A percentile compares a stretch with the other conserved stretches of the same genome.
Evolutionary conservation across 1,140 invertebrate species (phyloP).

Genomic region (Drosophila grimshawi): DNA sequence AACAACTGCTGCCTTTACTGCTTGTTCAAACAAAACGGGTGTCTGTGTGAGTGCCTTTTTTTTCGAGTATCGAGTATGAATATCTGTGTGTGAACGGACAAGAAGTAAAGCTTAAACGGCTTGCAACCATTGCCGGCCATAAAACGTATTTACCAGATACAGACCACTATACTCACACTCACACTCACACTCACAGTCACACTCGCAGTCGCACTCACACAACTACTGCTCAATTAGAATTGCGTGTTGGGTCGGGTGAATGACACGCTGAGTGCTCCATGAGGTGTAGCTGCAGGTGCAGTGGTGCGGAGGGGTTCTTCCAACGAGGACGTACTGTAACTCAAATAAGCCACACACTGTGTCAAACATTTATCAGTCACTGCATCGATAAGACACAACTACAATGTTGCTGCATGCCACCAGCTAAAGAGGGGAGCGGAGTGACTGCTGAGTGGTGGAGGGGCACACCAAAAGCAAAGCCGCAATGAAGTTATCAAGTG

Average conservation of each 20-base stretch:
- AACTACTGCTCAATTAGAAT: constrained; percentile 45
- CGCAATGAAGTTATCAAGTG: constrained; percentile 71
- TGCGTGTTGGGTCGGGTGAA: constrained; percentile 38
- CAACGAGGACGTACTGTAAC: constrained; percentile 22
- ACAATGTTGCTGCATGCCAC: constrained; percentile 61
- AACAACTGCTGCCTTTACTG: constrained; percentile 35
- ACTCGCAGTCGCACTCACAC: constrained; percentile 3
- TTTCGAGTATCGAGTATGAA: constrained; percentile 9
- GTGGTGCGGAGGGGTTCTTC: background rate
- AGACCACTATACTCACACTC: constrained; percentile 38
- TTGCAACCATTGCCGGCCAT: constrained; percentile 36
- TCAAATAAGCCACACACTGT: constrained; percentile 65
- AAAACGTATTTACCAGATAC: constrained; percentile 71
- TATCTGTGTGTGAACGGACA: constrained; percentile 17
- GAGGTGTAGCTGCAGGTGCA: background rate
- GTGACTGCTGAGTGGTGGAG: background rate
- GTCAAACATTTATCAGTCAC: constrained; percentile 76
- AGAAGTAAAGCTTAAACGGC: constrained; percentile 57
- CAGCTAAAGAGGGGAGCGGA: background rate
- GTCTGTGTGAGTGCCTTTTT: constrained; percentile 2
- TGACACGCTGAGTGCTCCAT: constrained; percentile 48
- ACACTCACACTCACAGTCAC: constrained; percentile 27
- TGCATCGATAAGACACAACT: constrained; percentile 65
- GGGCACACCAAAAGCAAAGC: constrained; percentile 8
- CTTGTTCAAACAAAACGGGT: constrained; percentile 53